A percentile compares a stretch with the other conserved stretches of the same genome.
These are phyloP conservation scores for Pollenia angustigena DNA, from an alignment of 2,888 invertebrate species.

Conservation along the genomic window DNA sequence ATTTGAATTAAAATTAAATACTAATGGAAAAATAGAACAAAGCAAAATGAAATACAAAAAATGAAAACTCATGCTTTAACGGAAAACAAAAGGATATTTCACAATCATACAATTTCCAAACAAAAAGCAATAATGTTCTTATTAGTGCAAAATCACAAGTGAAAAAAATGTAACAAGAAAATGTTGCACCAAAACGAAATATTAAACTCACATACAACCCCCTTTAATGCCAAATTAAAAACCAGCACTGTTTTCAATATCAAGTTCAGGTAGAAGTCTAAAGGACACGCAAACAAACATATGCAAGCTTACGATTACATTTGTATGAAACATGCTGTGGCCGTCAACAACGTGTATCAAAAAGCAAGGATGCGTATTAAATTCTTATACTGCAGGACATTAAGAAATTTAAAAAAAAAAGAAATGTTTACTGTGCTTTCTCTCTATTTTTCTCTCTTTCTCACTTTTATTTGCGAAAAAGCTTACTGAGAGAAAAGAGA, in stretches of 20 bases:
- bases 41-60: not conserved
- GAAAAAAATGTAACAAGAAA: not conserved
- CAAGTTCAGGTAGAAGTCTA: constrained; percentile 69
- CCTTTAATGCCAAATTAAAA: constrained; percentile 9
- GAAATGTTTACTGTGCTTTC: not conserved
- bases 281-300: constrained; percentile 25
- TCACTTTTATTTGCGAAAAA: constrained; percentile 38
- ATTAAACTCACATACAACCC: not conserved
- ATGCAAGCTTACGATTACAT: not conserved
- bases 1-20: not conserved
- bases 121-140: constrained; percentile 26
- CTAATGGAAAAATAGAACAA: not conserved
- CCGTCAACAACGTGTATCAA: constrained; percentile 43
- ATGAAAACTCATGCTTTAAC: not conserved
- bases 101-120: constrained; percentile 8
- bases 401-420: constrained; percentile 7
- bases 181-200: not conserved
- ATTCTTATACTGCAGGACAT: constrained; percentile 40
- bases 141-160: constrained; percentile 23
- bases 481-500: constrained; percentile 24
- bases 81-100: constrained; percentile 22
- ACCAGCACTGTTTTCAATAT: constrained; percentile 57
- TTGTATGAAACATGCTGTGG: constrained; percentile 39
- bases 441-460: constrained; percentile 9
- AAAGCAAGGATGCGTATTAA: constrained; percentile 62